A percentile compares a stretch with the other conserved stretches of the same genome.
These are phyloP conservation scores for Silurus asotus DNA, from an alignment of 2,113 vertebrate genomes.

Conservation along the genomic window DNA sequence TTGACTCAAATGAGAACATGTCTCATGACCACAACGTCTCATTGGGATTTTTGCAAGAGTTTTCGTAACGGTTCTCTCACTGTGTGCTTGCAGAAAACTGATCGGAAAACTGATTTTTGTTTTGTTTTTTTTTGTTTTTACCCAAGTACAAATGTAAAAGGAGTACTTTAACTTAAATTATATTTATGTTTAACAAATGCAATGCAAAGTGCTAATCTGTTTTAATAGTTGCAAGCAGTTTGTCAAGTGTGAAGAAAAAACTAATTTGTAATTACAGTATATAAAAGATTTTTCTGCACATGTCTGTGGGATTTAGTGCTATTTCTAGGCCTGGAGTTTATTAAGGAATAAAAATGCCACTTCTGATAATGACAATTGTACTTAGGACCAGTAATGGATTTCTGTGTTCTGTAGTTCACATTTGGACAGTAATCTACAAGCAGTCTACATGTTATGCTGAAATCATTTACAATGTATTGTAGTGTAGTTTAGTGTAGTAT, in stretches of 20 bases:
- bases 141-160: too few relatives aligned
- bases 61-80: too few relatives aligned
- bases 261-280: background rate
- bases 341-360: background rate
- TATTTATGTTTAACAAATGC: background rate
- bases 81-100: too few relatives aligned
- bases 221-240: background rate
- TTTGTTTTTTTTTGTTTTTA: too few relatives aligned
- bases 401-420: background rate
- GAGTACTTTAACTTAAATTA: too few relatives aligned
- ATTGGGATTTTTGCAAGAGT: too few relatives aligned
- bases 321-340: background rate
- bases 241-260: background rate
- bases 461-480: background rate
- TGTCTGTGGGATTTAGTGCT: background rate
- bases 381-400: background rate
- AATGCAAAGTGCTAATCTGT: background rate
- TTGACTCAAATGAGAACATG: too few relatives aligned
- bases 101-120: too few relatives aligned
- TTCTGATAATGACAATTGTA: background rate
- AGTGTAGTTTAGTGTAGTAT: background rate
- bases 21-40: too few relatives aligned
- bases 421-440: background rate
- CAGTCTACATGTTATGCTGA: background rate
- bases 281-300: background rate